Evolutionary conservation across 2,113 vertebrate genomes (phyloP), one percentile per base, ranked within the genome.

Genomic region (Heloderma charlesbogerti): DNA sequence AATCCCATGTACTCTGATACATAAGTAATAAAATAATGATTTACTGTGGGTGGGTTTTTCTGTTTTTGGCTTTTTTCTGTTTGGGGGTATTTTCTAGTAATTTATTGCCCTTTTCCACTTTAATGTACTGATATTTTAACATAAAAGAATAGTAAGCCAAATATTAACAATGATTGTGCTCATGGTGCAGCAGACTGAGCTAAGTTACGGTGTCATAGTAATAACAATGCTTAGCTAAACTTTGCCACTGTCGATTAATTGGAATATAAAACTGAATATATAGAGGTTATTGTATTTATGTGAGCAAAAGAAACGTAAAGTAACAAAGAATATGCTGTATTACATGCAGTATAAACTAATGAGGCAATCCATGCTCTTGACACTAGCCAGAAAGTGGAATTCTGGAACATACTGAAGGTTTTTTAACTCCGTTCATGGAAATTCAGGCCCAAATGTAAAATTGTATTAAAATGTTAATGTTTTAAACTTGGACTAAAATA

Each of bases 201-300:
- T 93, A 84, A 94, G 22, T 57, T 94, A 57, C 45, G 34, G 20
- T 92, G 92, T 91, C 31, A 88, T 20, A 83, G 85, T 22, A 89
- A 74, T 2, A 54, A 51, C 90, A 86, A 43, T 84, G 89, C 92
- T 67, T 88, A 54, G 84, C 85, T 25, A 91, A 75, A 16, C 40
- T 91, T 92, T 93, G 34, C 87, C 48, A 87, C 48, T 45, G 63
- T 74, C 88, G 79, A 84, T 29, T 80, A 20, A 1, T 1, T 81
- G 29, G 45, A 31, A 51, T 34, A 88, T 3, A 31, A 86, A 90
- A 86, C 18, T 81, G 48, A 88, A 95, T 69, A 91, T 94, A 87
- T 87, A 87, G 69, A 63, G 71, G 8, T 67, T 90, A 86, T 29
- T 86, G 34, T 75, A 88, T 86, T 91, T 92, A 87, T n/a, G 91